These are phyloP conservation scores for Centropyge bicolor DNA, from an alignment of 2,797 vertebrate species.

Conservation along the genomic window DNA sequence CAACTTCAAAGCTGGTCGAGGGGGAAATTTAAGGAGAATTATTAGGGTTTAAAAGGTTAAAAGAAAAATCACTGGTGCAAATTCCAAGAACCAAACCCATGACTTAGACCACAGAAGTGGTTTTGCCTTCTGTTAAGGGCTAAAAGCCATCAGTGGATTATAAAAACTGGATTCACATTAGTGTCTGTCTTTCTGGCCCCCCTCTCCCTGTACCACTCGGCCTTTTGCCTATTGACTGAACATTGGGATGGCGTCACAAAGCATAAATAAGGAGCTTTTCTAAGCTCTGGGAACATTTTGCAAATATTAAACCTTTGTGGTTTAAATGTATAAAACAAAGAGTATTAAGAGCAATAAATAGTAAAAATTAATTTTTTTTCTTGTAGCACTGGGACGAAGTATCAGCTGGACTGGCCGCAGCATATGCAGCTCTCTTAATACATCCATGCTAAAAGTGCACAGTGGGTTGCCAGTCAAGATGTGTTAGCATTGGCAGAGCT, in stretches of 20 bases:
- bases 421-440: constrained; percentile 25
- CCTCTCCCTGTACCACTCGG: not conserved
- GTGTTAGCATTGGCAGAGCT: constrained; percentile 34
- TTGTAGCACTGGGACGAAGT: constrained; percentile 1
- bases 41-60: not conserved
- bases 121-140: not conserved
- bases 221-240: not conserved
- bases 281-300: not conserved
- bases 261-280: not conserved
- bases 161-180: constrained; percentile 1
- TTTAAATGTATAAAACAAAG: not conserved
- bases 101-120: not conserved
- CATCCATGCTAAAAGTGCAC: constrained; percentile 12
- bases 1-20: not conserved
- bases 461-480: constrained; percentile 37
- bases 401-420: constrained; percentile 6
- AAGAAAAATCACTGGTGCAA: not conserved
- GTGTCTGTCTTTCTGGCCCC: not conserved
- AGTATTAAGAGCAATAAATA: not conserved
- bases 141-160: constrained; percentile 10
- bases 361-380: not conserved
- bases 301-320: not conserved
- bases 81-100: not conserved
- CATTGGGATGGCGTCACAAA: not conserved
- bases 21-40: not conserved